Conservation (phyloP, 2,888 invertebrate species). For the Apeira syringaria region DNA sequence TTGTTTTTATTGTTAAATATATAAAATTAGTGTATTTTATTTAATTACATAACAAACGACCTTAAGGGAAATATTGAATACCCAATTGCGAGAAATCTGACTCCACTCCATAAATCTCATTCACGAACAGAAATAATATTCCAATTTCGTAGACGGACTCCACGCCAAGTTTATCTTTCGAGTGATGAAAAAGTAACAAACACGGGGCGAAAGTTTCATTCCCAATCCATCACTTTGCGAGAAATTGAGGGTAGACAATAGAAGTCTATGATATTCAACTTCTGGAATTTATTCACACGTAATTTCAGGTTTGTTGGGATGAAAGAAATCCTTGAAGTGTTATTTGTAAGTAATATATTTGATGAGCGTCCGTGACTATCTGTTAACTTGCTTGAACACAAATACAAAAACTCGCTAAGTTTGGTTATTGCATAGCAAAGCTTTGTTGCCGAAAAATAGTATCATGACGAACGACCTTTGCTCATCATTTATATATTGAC, state of each 20-base stretch:
- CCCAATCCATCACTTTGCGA: slow-evolving; percentile 48
- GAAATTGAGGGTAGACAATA: slow-evolving; percentile 45
- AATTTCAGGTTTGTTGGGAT: slow-evolving; percentile 17
- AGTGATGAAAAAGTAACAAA: slow-evolving; percentile 59
- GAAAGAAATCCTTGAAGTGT: slow-evolving; percentile 14
- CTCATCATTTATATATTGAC: no score
- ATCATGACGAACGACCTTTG: no score
- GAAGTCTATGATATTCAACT: slow-evolving; percentile 39
- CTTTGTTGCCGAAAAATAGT: no score
- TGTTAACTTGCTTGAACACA: no score
- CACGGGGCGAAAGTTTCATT: slow-evolving; percentile 46
- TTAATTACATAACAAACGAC: no score
- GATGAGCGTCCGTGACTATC: no score
- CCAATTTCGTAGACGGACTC: slow-evolving; percentile 27
- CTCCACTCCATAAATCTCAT: slow-evolving; percentile 13
- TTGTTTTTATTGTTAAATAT: no score
- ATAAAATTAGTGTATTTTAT: no score
- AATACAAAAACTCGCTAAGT: no score
- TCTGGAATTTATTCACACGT: slow-evolving; percentile 16
- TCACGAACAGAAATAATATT: slow-evolving; percentile 17
- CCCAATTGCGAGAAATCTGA: slow-evolving; percentile 2
- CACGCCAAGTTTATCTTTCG: slow-evolving; percentile 22
- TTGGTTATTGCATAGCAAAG: no score
- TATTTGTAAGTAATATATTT: slow-evolving; percentile 8
- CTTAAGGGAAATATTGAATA: no score